Base-by-base conservation (phyloP, 2,888 invertebrate genomes). In the Tenthredo scrophulariae region DNA sequence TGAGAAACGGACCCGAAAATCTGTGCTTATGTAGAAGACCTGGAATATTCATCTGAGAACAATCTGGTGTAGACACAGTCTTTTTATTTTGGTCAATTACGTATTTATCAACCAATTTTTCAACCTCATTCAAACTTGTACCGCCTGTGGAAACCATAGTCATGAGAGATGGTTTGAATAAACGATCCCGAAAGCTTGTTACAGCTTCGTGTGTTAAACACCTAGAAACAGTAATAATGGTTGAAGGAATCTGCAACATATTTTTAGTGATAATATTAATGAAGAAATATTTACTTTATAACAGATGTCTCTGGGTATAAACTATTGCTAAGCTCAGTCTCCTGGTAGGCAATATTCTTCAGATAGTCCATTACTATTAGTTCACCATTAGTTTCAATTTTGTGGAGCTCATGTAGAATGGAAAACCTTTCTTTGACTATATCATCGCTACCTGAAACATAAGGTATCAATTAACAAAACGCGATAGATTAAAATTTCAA, bases 271-370 rank as follows among this genome's bases (percentile, higher is more conserved):
- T 62, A 9, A 62, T 62, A 37, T 37, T 7, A 26, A 26, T 22
- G 54, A 54, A 54, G 54, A n/a, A 26, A 26, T 1, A 67, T 87
- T 87, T 77, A 90, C 91, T 87, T 87, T 75, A 91, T 85, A 37
- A 77, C 80, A 54, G 85, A 67, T 26, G 88, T 89, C 26, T 87
- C 84, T 3, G 91, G 89, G 85, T 90, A 90, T 10, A 94, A 91
- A 13, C 92, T 89, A 74, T 93, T 93, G 0, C 90, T 93, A 15
- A 95, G 90, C 13, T 93, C 90, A 1, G 94, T 94, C 10, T 93
- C 94, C 88, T 95, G 94, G 87, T 94, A 95, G 1, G 95, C 95
- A 0, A 94, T 91, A 86, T 92, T 92, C 26, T 94, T 93, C n/a
- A 95, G 90, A 88, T 94, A 95, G 86, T 95, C 94, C 87, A 94